phyloP scores from a whole-genome alignment of 2,797 vertebrate species.

The Agapornis canus region DNA sequence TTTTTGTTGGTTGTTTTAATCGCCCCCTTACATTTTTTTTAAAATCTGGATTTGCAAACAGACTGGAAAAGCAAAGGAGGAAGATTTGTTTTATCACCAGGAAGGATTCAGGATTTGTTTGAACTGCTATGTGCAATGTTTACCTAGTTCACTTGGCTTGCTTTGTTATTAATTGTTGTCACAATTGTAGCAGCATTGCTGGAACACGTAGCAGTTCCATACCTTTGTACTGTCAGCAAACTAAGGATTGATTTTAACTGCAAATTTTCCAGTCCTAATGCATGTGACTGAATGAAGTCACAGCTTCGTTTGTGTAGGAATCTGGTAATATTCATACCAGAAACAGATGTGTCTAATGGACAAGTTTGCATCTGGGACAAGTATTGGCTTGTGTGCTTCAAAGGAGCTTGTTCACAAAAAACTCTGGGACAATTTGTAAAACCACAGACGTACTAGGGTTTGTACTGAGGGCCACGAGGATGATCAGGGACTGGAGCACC shows the following conservation, averaged over 20 bases:
- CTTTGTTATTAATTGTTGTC: background rate
- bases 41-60: background rate
- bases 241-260: background rate
- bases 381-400: background rate
- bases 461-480: background rate
- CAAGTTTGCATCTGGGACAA: background rate
- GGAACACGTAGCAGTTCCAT: background rate
- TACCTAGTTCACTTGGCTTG: background rate
- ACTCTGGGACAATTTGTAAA: background rate
- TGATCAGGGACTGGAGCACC: background rate
- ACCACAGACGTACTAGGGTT: accelerated
- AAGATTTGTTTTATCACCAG: background rate
- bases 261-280: background rate
- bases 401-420: background rate
- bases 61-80: background rate
- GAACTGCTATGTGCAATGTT: background rate
- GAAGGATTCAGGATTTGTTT: background rate
- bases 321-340: background rate
- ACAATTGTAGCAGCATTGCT: accelerated
- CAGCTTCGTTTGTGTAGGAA: background rate
- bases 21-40: background rate
- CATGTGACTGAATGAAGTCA: accelerated
- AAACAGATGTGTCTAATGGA: background rate
- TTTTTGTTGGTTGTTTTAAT: background rate
- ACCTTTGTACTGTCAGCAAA: background rate